These are phyloP conservation scores for Enteromius paludinosus DNA, from an alignment of 2,797 vertebrate species.

Conservation along the genomic window DNA sequence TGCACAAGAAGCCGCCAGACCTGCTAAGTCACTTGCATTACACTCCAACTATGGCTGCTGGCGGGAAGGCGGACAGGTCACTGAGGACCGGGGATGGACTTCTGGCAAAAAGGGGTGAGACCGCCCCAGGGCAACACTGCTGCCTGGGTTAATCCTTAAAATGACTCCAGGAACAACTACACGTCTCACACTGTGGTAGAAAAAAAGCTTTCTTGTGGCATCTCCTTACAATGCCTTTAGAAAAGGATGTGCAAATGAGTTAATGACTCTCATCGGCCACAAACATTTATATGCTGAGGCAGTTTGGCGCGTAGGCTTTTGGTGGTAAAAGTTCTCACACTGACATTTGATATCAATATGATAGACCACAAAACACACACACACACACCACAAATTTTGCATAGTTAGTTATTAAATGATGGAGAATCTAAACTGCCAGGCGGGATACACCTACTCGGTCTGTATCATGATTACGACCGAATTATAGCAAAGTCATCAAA, in stretches of 20 bases:
- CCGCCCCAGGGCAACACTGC: neutral
- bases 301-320: slow-evolving; percentile 31
- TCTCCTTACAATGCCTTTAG: slow-evolving; percentile 23
- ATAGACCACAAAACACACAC: slow-evolving; percentile 45
- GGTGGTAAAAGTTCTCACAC: slow-evolving; percentile 37
- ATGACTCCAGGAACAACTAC: neutral
- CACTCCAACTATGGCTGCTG: slow-evolving; percentile 25
- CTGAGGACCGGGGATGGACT: neutral
- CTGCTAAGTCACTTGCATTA: slow-evolving; percentile 58
- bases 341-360: slow-evolving; percentile 48
- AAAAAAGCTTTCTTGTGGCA: slow-evolving; percentile 38
- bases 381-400: slow-evolving; percentile 44
- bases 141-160: slow-evolving; percentile 4
- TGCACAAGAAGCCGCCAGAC: slow-evolving; percentile 44
- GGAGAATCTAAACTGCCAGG: neutral
- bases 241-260: slow-evolving; percentile 32
- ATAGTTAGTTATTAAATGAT: slow-evolving; percentile 30
- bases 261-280: slow-evolving; percentile 20
- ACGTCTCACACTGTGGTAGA: slow-evolving; percentile 16
- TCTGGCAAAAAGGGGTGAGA: slow-evolving; percentile 27
- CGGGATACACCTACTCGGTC: slow-evolving; percentile 11
- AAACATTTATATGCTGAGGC: slow-evolving; percentile 1
- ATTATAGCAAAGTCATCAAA: neutral
- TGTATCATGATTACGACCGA: neutral
- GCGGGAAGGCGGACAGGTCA: slow-evolving; percentile 4